These are phyloP conservation scores for Oegoconia quadripuncta DNA, from an alignment of 2,888 invertebrate species.

Conservation along the genomic window DNA sequence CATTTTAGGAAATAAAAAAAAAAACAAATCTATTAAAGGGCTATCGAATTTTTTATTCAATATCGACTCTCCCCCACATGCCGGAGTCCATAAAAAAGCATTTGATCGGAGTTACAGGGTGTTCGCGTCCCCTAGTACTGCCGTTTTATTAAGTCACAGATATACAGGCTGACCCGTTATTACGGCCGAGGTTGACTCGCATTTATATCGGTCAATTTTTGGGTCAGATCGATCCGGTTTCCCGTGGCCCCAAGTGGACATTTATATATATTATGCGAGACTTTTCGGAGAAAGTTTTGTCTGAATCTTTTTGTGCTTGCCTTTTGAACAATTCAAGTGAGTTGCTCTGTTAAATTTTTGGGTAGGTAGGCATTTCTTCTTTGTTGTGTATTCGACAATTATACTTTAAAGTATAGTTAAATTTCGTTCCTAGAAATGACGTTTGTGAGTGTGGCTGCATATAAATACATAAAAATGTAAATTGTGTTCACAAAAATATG, in stretches of 20 bases:
- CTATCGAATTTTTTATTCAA: conserved; percentile 4
- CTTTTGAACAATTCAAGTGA: conserved; percentile 1
- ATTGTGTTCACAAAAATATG: no score
- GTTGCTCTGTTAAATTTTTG: no score
- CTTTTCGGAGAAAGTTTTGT: conserved; percentile 10
- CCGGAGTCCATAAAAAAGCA: conserved; percentile 8
- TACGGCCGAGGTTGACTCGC: conserved; percentile 39
- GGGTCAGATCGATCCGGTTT: conserved; percentile 42
- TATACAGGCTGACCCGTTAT: conserved; percentile 46
- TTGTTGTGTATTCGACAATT: neutral
- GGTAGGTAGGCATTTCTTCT: neutral
- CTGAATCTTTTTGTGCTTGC: conserved; percentile 6
- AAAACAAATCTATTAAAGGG: conserved; percentile 6
- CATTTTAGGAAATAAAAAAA: no score
- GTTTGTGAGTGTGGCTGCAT: no score
- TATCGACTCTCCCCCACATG: conserved; percentile 1
- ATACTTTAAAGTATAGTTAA: no score
- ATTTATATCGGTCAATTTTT: conserved; percentile 56
- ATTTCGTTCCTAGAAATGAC: no score
- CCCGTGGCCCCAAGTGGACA: conserved; percentile 4
- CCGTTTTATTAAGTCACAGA: conserved; percentile 56
- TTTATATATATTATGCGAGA: conserved; percentile 25
- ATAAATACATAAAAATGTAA: no score
- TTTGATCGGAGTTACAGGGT: conserved; percentile 12
- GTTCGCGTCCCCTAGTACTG: conserved; percentile 19